Conservation (phyloP, 2,888 invertebrate genomes). For the Eristalis pertinax region DNA sequence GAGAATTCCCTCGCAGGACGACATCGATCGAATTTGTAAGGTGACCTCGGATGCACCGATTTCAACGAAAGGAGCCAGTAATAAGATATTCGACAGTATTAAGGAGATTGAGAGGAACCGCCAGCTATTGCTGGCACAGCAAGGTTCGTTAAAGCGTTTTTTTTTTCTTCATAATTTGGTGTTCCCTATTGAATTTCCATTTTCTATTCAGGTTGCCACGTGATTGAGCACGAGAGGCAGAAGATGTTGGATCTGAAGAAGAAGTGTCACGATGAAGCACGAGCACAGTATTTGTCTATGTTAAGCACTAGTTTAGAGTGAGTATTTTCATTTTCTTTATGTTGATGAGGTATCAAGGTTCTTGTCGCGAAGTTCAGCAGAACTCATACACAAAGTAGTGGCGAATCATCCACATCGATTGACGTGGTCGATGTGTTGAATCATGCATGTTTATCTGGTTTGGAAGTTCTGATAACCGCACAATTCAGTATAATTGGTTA, state of each 20-base stretch:
- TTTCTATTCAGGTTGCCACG: conserved; percentile 87
- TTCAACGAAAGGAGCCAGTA: conserved; percentile 86
- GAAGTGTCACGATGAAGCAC: conserved; percentile 93
- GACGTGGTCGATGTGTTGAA: too few relatives aligned
- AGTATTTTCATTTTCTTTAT: conserved; percentile 51
- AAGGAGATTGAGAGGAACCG: conserved; percentile 95
- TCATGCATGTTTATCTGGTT: too few relatives aligned
- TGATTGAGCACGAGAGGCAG: conserved; percentile 94
- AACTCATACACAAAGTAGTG: background rate
- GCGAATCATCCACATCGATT: too few relatives aligned
- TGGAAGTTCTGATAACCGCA: too few relatives aligned
- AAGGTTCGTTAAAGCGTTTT: conserved; percentile 84
- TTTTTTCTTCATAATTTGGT: background rate
- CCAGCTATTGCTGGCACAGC: conserved; percentile 92
- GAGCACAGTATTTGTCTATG: conserved; percentile 89
- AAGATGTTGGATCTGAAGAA: conserved; percentile 93
- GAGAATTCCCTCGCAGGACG: conserved; percentile 89
- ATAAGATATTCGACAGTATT: conserved; percentile 91
- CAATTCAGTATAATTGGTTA: too few relatives aligned
- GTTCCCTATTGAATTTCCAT: background rate
- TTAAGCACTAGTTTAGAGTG: conserved; percentile 74
- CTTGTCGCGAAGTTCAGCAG: background rate
- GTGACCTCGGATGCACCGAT: conserved; percentile 93
- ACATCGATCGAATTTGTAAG: conserved; percentile 93
- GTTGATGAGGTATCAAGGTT: background rate